A percentile compares a stretch with the other conserved stretches of the same genome.
These are phyloP conservation scores for Drosophila pachea DNA, from an alignment of 1,140 invertebrate species.

Conservation along the genomic window DNA sequence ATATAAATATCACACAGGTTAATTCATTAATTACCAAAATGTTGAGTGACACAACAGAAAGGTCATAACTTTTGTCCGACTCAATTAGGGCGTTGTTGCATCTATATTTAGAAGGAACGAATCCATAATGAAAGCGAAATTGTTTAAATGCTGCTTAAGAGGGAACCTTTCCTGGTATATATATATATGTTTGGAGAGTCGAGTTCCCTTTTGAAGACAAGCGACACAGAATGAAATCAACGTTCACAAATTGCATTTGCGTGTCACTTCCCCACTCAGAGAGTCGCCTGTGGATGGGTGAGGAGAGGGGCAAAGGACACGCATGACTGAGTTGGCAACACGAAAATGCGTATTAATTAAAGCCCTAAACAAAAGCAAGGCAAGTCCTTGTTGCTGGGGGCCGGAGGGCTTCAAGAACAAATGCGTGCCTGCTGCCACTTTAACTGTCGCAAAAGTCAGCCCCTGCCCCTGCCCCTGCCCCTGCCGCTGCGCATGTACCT, in stretches of 20 bases:
- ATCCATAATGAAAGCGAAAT: conserved; percentile 9
- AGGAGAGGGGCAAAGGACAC: conserved; percentile 31
- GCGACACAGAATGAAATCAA: conserved; percentile 54
- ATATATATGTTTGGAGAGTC: conserved; percentile 24
- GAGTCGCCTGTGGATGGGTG: not conserved
- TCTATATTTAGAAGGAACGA: conserved; percentile 7
- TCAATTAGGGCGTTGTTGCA: not conserved
- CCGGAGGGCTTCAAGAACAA: conserved; percentile 2
- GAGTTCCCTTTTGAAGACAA: conserved; percentile 42
- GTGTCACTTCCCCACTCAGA: conserved; percentile 41
- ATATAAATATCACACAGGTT: not conserved
- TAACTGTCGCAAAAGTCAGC: conserved; percentile 9
- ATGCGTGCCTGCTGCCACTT: conserved; percentile 51
- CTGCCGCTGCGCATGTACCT: too few relatives aligned
- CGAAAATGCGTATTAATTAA: conserved; percentile 73
- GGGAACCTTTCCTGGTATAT: not conserved
- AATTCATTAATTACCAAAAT: conserved; percentile 2
- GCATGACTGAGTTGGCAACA: conserved; percentile 59
- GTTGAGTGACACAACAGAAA: not conserved
- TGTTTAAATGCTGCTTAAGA: conserved; percentile 44
- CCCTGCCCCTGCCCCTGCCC: not conserved
- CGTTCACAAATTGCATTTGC: conserved; percentile 72
- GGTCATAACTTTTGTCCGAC: not conserved
- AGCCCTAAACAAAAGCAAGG: conserved; percentile 60
- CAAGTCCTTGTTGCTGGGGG: conserved; percentile 5